Evolutionary conservation across 2,888 invertebrate species (phyloP), one percentile per base, ranked within the genome.

Genomic region (Caenorhabditis angaria): DNA sequence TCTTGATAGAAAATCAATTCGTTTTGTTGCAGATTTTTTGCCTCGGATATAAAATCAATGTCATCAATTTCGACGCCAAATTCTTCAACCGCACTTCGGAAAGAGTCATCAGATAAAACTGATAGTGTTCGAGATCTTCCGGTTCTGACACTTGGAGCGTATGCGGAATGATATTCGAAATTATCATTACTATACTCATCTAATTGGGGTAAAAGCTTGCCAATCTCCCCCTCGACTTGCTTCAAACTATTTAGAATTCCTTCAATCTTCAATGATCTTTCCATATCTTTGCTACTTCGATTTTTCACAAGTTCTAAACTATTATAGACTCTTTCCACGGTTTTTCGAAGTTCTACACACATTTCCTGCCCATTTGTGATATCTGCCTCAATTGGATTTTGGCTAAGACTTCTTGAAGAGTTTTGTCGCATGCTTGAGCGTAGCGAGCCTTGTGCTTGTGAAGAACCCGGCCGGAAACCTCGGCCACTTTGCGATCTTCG

Each of bases 61-160:
- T 74, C 74, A 27, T 70, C 73, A n/a, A 72, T 68, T 28, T 67
- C 72, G 5, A 56, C 14, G 47, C 58, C 58, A 67, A 83, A 89
- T 85, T 89, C 87, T 88, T 96, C 97, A 86, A 94, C 92, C 0
- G 97, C 97, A 1, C 96, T 97, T 59, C 95, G 94, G 89, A 96
- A 97, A 74, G 95, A 95, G 88, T 97, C 97, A 0, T 94, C 93
- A 20, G 94, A 94, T 80, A 94, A 94, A 76, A 94, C 92, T 71
- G 88, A 82, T 74, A 90, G 81, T 80, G 90, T 80, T 84, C 84
- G 78, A 8, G 86, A 75, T 29, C 79, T 54, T 5, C 77, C 78
- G 6, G 78, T 70, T 25, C 65, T 59, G 12, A 63, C 67, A 60
- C 71, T 71, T 53, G 60, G 61, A 28, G 71, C 71, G 25, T 71